Percentiles rank a stretch among this genome's conserved stretches.
phyloP scores from a whole-genome alignment of 1,140 invertebrate genomes.

The Holotrichia oblita region DNA sequence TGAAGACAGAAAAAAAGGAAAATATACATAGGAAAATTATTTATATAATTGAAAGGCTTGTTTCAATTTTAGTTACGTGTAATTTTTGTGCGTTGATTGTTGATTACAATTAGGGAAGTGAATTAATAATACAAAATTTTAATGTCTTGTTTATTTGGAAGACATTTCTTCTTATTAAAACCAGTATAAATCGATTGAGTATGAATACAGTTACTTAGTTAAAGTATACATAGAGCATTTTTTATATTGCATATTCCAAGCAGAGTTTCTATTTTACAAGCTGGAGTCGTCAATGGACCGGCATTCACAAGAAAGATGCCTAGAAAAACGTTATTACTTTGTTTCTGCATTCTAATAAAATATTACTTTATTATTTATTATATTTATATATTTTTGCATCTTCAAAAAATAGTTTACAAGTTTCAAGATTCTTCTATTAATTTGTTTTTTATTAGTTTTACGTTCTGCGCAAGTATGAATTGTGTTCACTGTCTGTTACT shows the following conservation, averaged over 20 bases:
- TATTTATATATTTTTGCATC: slow-evolving; percentile 14
- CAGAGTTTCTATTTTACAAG: slow-evolving; percentile 53
- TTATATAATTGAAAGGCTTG: too few species aligned
- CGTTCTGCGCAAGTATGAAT: slow-evolving; percentile 19
- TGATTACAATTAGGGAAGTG: background rate
- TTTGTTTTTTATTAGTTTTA: slow-evolving; percentile 23
- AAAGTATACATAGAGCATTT: slow-evolving; percentile 50
- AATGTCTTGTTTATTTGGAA: slow-evolving; percentile 61
- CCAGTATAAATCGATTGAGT: slow-evolving; percentile 59
- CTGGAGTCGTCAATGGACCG: slow-evolving; percentile 39
- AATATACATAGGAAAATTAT: too few species aligned
- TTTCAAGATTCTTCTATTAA: background rate
- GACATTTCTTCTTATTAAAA: slow-evolving; percentile 60
- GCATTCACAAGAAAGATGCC: slow-evolving; percentile 39
- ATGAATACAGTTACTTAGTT: slow-evolving; percentile 55
- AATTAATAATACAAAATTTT: slow-evolving; percentile 45
- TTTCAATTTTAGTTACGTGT: too few species aligned
- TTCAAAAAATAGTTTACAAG: slow-evolving; percentile 36
- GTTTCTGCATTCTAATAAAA: slow-evolving; percentile 41
- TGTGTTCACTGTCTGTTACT: slow-evolving; percentile 4
- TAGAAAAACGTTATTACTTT: slow-evolving; percentile 22
- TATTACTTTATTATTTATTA: slow-evolving; percentile 37
- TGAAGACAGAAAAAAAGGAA: too few species aligned
- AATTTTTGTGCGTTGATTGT: too few species aligned
- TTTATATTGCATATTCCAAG: slow-evolving; percentile 50